Base-by-base conservation (phyloP, 2,888 invertebrate species). In the Mesoligia furuncula region DNA sequence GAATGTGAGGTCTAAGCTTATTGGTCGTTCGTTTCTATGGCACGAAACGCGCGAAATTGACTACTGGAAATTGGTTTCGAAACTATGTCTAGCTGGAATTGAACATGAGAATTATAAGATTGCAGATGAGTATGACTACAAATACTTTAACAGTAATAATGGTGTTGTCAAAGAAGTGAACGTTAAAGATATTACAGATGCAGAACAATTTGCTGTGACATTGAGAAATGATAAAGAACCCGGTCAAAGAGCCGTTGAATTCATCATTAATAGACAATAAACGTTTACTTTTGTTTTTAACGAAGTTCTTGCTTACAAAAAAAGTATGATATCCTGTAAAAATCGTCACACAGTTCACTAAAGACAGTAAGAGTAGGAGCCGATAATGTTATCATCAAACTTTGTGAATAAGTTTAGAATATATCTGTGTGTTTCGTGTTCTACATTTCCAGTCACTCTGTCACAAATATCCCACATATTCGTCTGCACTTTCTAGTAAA, bases 1-100 rank as follows among this genome's bases (percentile, higher is more conserved):
- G 70, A 79, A 77, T 74, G 74, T 77, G 54, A 75, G 83, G 80
- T 85, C 76, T 87, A 85, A 83, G 84, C 86, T 88, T 85, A 87
- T 85, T 87, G 87, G 87, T 80, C 83, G 84, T 88, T 89, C 84
- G 83, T 84, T 85, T 87, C 80, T 78, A 83, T 80, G 84, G 84
- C 81, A 85, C 77, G 86, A 83, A 88, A 83, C 67, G 84, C 79
- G 82, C 74, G 70, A 85, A 90, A 86, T 88, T 86, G 87, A 86
- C 85, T 85, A 80, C 84, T 89, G 78, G 78, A 79, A 90, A 80
- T 86, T 82, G 86, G 77, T 72, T 77, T 73, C 59, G 64, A 77
- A 74, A 80, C 83, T 81, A 83, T 73, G 68, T 73, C 65, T 71
- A 62, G 65, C 77, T 75, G 68, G 85, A 83, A 85, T 77, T 61